Evolutionary conservation across 2,888 invertebrate species (phyloP), one percentile per base, ranked within the genome.

Genomic region (Creontiades dilutus): DNA sequence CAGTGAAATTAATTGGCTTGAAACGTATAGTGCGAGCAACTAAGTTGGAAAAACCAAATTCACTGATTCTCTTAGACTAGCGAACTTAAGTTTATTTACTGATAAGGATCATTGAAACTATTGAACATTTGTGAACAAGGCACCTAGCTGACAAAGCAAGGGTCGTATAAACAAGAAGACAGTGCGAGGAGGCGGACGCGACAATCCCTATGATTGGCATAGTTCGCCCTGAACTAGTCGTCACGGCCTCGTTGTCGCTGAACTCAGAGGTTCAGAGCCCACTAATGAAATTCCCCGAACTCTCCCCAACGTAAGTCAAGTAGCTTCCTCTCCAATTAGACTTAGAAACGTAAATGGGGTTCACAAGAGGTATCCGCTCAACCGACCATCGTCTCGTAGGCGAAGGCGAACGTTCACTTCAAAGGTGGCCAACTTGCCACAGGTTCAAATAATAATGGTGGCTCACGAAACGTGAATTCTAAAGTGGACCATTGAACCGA

Each of bases 271-370:
- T 57, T 27, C 76, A 9, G 0, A 37, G 46, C 46, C 78, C 78
- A 78, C 85, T 85, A 85, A 85, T 85, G 85, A 85, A 85, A 85
- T 85, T 85, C 85, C 85, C 37, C 61, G 85, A 57, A 85, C 61
- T 85, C 61, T 61, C 85, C 57, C 57, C 28, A 37, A 57, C n/a
- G 61, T 85, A 85, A 85, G 85, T 85, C 85, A 57, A 85, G 85
- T 37, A 16, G 61, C 85, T 61, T 57, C 57, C 85, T 55, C 84
- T 52, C 84, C 84, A 85, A 85, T 85, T 85, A 85, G 85, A 85
- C 85, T 85, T 85, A 28, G 23, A 57, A 57, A 85, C 57, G 37
- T 37, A 61, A 85, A 37, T 85, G 27, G 37, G 78, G 37, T n/a
- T 7, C 46, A 16, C 23, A 68, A 23, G 68, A 68, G 23, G 68